A percentile compares a stretch with the other conserved stretches of the same genome.
Evolutionary conservation across 2,888 invertebrate species (phyloP).

Genomic region (Erebia aethiops): DNA sequence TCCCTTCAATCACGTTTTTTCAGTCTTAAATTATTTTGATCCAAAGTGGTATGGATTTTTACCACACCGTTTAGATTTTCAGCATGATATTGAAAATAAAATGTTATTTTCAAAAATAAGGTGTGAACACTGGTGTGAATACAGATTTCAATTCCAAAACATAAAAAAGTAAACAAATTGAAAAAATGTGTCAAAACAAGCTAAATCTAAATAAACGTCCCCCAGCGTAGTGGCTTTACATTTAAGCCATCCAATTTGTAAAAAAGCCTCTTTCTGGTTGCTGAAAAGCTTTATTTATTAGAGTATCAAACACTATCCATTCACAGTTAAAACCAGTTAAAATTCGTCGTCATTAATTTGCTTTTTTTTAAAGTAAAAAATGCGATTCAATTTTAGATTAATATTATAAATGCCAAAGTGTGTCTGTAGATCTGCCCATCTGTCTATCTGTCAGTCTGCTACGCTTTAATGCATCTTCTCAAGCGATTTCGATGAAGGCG

Average conservation of each 20-base stretch:
- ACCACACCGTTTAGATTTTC: too few species aligned
- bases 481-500: too few species aligned
- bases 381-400: slow-evolving; percentile 8
- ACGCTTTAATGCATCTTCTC: too few species aligned
- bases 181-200: slow-evolving; percentile 16
- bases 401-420: too few species aligned
- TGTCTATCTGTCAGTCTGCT: too few species aligned
- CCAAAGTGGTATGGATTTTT: too few species aligned
- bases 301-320: slow-evolving; percentile 16
- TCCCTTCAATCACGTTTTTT: too few species aligned
- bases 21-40: too few species aligned
- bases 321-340: slow-evolving; percentile 8
- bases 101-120: not conserved
- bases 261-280: slow-evolving; percentile 10
- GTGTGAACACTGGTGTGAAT: not conserved
- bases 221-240: slow-evolving; percentile 5
- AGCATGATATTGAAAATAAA: too few species aligned
- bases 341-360: slow-evolving; percentile 3
- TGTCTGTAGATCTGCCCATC: too few species aligned
- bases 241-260: slow-evolving; percentile 20
- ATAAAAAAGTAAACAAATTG: not conserved
- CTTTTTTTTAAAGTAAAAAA: not conserved
- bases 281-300: slow-evolving; percentile 23
- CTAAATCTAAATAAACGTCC: slow-evolving; percentile 16
- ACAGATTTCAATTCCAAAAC: slow-evolving; percentile 2